phyloP scores from a whole-genome alignment of 2,797 vertebrate genomes.

The Adelosebastes latens region DNA sequence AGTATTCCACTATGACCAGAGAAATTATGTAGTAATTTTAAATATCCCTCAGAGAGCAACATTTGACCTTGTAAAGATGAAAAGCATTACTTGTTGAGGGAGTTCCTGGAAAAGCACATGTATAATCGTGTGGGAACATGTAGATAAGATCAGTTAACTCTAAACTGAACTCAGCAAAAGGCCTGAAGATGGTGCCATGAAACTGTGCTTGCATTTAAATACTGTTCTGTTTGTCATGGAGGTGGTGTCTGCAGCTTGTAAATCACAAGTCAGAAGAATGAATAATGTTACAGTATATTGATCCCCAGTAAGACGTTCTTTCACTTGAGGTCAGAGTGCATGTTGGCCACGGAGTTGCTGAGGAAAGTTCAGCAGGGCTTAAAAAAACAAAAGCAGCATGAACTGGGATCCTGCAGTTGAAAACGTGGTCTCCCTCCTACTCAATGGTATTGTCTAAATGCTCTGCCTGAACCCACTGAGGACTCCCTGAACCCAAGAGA shows the following conservation, averaged over 20 bases:
- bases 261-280: not conserved
- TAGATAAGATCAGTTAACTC: not conserved
- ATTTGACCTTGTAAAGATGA: not conserved
- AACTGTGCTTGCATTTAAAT: not conserved
- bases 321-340: not conserved
- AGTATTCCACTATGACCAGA: not conserved
- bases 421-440: not conserved
- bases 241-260: not conserved
- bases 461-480: not conserved
- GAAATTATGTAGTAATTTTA: not conserved
- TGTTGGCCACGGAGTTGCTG: not conserved
- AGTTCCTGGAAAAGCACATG: not conserved
- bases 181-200: not conserved
- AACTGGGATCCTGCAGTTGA: not conserved
- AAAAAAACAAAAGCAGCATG: not conserved
- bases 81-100: not conserved
- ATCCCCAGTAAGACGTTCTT: not conserved
- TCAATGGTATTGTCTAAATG: not conserved
- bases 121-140: not conserved
- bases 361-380: conserved; percentile 3
- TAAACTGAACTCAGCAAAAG: not conserved
- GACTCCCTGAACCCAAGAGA: not conserved
- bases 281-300: not conserved
- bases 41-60: not conserved
- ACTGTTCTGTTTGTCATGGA: not conserved